Evolutionary conservation across 2,797 vertebrate genomes (phyloP).

Genomic region (Bradypodion pumilum): DNA sequence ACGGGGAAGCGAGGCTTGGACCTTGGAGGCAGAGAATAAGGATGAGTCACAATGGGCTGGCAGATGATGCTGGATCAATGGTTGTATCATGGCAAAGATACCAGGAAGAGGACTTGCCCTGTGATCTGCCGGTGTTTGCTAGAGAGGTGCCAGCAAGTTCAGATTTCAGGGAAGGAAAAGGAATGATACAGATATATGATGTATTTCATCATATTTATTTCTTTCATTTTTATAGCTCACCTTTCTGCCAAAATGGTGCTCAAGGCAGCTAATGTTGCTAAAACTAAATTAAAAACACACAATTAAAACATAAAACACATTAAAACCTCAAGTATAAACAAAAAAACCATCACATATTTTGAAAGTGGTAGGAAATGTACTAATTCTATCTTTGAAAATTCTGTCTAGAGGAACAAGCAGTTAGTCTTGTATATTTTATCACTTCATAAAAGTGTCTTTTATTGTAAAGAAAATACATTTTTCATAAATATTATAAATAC

Average conservation of each 20-base stretch:
- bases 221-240: background rate
- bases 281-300: background rate
- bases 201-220: background rate
- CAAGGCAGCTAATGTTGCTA: background rate
- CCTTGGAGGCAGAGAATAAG: slow-evolving; percentile 43
- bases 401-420: too few species aligned
- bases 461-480: background rate
- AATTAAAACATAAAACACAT: background rate
- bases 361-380: background rate
- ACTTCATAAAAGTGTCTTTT: background rate
- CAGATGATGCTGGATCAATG: slow-evolving; percentile 54
- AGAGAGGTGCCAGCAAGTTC: slow-evolving; percentile 38
- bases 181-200: too few species aligned
- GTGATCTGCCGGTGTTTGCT: slow-evolving; percentile 40
- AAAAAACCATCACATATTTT: background rate
- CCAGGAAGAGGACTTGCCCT: slow-evolving; percentile 9
- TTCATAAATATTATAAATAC: background rate
- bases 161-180: background rate
- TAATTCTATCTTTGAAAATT: background rate
- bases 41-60: slow-evolving; percentile 20
- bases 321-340: background rate
- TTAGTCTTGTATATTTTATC: too few species aligned
- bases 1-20: background rate
- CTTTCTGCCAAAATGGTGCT: background rate
- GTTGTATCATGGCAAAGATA: background rate